Evolutionary conservation across 2,888 invertebrate genomes (phyloP).

Genomic region (Lithodes maja): DNA sequence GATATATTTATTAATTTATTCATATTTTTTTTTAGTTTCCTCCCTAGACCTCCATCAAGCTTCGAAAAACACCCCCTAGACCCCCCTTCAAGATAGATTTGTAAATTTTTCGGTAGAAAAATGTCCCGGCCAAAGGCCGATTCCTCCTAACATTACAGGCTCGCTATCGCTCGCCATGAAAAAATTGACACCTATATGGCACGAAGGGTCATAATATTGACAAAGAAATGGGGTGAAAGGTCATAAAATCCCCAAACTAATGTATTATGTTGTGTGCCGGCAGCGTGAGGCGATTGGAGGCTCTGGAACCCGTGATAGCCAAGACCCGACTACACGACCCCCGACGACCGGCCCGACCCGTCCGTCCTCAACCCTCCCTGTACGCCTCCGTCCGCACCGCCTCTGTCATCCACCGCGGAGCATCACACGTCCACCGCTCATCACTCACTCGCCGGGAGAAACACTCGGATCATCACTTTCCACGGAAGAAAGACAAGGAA

Average conservation of each 20-base stretch:
- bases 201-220: too few relatives aligned
- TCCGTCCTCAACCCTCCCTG: conserved; percentile 22
- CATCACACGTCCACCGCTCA: conserved; percentile 39
- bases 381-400: conserved; percentile 44
- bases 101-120: too few relatives aligned
- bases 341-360: conserved; percentile 30
- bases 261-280: neutral
- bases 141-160: too few relatives aligned
- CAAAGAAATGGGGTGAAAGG: too few relatives aligned
- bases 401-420: conserved; percentile 25
- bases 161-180: too few relatives aligned
- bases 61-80: too few relatives aligned
- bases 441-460: conserved; percentile 39
- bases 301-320: conserved; percentile 60
- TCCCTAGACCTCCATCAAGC: too few relatives aligned
- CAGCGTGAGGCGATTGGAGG: conserved; percentile 52
- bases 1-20: neutral
- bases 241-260: too few relatives aligned
- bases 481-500: conserved; percentile 45
- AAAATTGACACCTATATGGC: too few relatives aligned
- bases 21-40: too few relatives aligned
- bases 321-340: conserved; percentile 66
- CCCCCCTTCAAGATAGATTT: too few relatives aligned
- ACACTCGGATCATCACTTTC: conserved; percentile 18
- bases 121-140: too few relatives aligned